Conservation (phyloP, 2,888 invertebrate species). For the Mythimna impura region DNA sequence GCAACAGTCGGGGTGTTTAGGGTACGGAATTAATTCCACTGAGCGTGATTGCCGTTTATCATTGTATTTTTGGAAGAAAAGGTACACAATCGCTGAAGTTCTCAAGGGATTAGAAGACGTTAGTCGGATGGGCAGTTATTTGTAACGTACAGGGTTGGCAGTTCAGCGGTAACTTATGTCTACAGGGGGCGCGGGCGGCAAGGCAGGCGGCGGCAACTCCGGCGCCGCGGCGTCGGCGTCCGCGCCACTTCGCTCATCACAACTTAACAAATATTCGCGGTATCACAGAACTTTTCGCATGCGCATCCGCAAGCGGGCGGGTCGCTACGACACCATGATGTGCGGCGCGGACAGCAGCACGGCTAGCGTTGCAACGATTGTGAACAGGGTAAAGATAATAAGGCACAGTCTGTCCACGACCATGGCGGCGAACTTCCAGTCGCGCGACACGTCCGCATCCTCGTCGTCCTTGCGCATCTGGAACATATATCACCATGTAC, state of each 20-base stretch:
- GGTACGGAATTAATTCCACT: slow-evolving; percentile 67
- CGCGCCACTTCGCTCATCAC: slow-evolving; percentile 89
- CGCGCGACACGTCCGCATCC: slow-evolving; percentile 97
- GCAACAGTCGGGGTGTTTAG: slow-evolving; percentile 65
- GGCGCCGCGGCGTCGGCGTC: slow-evolving; percentile 84
- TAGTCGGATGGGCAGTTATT: slow-evolving; percentile 84
- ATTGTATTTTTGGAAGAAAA: slow-evolving; percentile 72
- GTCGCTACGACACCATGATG: slow-evolving; percentile 97
- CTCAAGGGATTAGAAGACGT: slow-evolving; percentile 75
- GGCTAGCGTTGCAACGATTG: slow-evolving; percentile 98
- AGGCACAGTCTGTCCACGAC: slow-evolving; percentile 99
- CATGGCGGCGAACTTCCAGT: slow-evolving; percentile 99
- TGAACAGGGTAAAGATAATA: slow-evolving; percentile 99
- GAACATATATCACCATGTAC: slow-evolving; percentile 61
- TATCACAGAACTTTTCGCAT: slow-evolving; percentile 92
- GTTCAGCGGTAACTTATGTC: slow-evolving; percentile 86
- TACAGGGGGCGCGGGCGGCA: slow-evolving; percentile 87
- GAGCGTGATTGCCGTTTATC: slow-evolving; percentile 69
- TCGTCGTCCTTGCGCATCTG: slow-evolving; percentile 98
- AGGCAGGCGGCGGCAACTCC: slow-evolving; percentile 86
- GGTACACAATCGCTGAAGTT: slow-evolving; percentile 76
- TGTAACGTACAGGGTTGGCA: slow-evolving; percentile 86
- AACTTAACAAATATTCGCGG: slow-evolving; percentile 93
- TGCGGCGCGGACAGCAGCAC: slow-evolving; percentile 99
- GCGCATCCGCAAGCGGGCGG: slow-evolving; percentile 89